Evolutionary conservation across 2,113 vertebrate genomes (phyloP).

Genomic region (Ramphastos sulfuratus): DNA sequence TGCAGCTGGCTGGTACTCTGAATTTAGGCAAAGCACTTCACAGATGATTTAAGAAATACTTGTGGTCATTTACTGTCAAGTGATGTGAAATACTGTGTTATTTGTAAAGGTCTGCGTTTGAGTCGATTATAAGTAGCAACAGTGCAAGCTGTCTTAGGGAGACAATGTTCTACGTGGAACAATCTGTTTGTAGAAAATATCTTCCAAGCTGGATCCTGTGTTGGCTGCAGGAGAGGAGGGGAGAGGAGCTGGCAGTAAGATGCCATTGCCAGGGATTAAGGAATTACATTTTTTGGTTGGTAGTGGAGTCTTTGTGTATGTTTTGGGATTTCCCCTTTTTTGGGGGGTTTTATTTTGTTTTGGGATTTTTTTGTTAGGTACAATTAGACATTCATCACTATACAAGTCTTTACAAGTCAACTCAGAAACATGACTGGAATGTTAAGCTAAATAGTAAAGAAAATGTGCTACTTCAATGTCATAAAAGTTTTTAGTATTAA

Average conservation of each 20-base stretch:
- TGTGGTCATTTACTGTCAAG: background rate
- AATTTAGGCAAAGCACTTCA: background rate
- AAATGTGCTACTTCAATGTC: background rate
- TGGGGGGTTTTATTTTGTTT: background rate
- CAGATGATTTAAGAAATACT: background rate
- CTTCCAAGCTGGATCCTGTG: background rate
- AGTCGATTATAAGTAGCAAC: background rate
- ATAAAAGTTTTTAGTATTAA: background rate
- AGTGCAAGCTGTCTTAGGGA: background rate
- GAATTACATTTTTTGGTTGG: background rate
- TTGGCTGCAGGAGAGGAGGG: background rate
- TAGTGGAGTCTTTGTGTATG: too few relatives aligned
- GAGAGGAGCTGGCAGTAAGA: background rate
- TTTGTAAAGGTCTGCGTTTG: background rate
- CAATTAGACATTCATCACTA: background rate
- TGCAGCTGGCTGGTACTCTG: background rate
- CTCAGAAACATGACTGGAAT: background rate
- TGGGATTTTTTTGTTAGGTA: background rate
- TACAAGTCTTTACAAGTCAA: background rate
- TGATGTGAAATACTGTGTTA: background rate
- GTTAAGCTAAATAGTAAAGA: background rate
- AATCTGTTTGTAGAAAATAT: background rate
- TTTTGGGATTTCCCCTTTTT: too few relatives aligned
- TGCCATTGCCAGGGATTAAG: background rate
- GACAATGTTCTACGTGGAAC: fast-evolving